Percentiles rank a stretch among this genome's conserved stretches.
phyloP scores from a whole-genome alignment of 2,113 vertebrate species.

The Ifrita kowaldi region DNA sequence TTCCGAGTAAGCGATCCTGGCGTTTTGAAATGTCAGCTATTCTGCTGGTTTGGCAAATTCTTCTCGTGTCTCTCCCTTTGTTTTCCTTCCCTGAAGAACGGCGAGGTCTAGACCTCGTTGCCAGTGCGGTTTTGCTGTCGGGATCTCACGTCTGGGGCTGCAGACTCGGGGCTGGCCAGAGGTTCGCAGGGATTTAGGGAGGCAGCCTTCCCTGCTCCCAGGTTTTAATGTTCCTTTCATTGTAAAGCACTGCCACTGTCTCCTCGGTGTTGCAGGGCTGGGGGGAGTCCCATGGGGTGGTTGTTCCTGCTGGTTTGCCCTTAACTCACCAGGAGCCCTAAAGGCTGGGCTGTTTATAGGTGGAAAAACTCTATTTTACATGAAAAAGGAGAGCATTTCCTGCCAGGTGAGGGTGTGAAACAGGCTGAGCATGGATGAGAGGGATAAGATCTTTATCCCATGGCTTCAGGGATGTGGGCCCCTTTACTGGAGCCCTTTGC shows the following conservation, averaged over 20 bases:
- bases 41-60: slow-evolving; percentile 59
- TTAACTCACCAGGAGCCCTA: background rate
- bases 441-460: background rate
- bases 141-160: background rate
- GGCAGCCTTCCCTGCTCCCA: background rate
- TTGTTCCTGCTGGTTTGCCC: background rate
- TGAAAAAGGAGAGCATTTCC: background rate
- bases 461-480: background rate
- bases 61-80: slow-evolving; percentile 34
- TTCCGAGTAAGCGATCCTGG: background rate
- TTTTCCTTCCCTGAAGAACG: slow-evolving; percentile 48
- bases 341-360: background rate
- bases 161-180: background rate
- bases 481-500: background rate
- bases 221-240: background rate
- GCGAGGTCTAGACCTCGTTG: background rate
- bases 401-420: background rate
- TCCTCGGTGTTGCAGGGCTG: background rate
- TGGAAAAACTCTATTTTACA: background rate
- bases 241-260: background rate
- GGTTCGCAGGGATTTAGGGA: background rate
- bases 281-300: background rate
- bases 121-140: slow-evolving; percentile 20
- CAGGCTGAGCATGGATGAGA: background rate
- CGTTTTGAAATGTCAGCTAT: slow-evolving; percentile 53